phyloP scores from a whole-genome alignment of 2,113 vertebrate species.

The Hirundichthys speculiger region DNA sequence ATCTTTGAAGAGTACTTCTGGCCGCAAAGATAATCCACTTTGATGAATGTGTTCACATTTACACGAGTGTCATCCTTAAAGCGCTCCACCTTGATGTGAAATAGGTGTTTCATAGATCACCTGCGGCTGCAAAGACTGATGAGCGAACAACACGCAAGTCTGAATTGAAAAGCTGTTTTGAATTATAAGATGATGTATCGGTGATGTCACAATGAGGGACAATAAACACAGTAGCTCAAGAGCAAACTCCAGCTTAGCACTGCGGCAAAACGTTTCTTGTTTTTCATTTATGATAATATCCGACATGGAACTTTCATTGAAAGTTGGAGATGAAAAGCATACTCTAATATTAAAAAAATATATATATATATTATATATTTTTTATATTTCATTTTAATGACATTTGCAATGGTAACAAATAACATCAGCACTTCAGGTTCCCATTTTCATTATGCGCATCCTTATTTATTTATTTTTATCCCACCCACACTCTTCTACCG shows the following conservation, averaged over 20 bases:
- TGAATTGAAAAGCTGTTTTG: conserved; percentile 43
- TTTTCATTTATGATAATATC: background rate
- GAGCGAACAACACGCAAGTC: conserved; percentile 15
- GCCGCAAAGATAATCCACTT: conserved; percentile 62
- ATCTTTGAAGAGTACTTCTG: conserved; percentile 48
- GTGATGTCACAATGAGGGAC: conserved; percentile 14
- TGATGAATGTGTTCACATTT: conserved; percentile 68
- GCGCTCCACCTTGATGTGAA: conserved; percentile 51
- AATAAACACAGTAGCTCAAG: conserved; percentile 14
- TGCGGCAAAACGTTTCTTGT: conserved; percentile 6
- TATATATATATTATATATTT: too few species aligned
- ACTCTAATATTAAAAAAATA: too few species aligned
- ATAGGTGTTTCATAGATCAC: conserved; percentile 59
- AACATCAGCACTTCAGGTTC: too few species aligned
- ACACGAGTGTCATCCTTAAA: conserved; percentile 49
- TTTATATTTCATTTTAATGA: too few species aligned
- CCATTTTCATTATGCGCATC: too few species aligned
- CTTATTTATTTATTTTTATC: too few species aligned
- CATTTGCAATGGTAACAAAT: too few species aligned
- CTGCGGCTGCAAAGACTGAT: conserved; percentile 21
- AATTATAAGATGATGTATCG: conserved; percentile 34
- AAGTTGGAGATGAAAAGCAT: too few species aligned
- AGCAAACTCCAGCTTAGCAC: background rate
- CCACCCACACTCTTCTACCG: too few species aligned
- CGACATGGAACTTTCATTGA: too few species aligned